These are phyloP conservation scores for Holothuria glaberrima DNA, from an alignment of 35 echinoderm and acorn worm genomes.

Conservation along the genomic window DNA sequence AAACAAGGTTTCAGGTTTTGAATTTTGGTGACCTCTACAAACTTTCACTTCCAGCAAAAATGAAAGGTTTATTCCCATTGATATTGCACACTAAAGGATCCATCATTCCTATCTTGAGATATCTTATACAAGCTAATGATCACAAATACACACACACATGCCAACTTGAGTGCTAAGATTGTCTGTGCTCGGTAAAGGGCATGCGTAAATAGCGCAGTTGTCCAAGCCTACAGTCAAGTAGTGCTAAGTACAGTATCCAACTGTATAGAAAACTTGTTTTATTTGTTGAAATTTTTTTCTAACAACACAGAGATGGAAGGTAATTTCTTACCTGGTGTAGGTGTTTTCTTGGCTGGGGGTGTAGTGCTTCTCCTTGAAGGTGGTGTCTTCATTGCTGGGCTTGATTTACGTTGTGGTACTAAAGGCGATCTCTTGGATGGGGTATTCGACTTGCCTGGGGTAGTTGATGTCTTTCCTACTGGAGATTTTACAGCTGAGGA, in stretches of 20 bases:
- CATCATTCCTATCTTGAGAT: too few species aligned
- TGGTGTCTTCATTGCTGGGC: conserved; percentile 42
- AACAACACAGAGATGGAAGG: background rate
- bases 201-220: too few species aligned
- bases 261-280: background rate
- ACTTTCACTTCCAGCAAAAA: too few species aligned
- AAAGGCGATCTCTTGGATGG: conserved; percentile 5
- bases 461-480: conserved; percentile 18
- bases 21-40: too few species aligned
- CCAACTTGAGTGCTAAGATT: too few species aligned
- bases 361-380: conserved; percentile 49
- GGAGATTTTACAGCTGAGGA: conserved; percentile 3
- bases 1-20: too few species aligned
- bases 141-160: too few species aligned
- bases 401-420: background rate
- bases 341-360: conserved; percentile 64
- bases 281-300: background rate
- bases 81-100: too few species aligned
- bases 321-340: conserved; percentile 53
- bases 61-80: too few species aligned
- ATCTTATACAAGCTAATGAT: too few species aligned
- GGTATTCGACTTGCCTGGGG: background rate
- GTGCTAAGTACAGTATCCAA: background rate
- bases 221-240: too few species aligned
- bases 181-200: too few species aligned